Evolutionary conservation across 2,797 vertebrate species (phyloP).

Genomic region (Podarcis lilfordi): DNA sequence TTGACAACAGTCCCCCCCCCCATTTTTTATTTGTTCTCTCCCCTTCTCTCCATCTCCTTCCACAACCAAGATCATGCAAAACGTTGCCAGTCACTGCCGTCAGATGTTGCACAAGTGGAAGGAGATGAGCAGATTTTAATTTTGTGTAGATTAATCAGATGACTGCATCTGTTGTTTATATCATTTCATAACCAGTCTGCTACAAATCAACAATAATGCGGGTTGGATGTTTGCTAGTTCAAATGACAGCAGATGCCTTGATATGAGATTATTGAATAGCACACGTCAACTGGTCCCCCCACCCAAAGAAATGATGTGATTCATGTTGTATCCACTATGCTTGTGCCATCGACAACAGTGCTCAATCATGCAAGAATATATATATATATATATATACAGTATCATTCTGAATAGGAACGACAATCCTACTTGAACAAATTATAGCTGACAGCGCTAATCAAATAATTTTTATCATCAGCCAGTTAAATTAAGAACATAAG

Average conservation of each 20-base stretch:
- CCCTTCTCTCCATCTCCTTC: not conserved
- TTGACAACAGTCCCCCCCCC: not conserved
- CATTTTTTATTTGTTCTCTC: not conserved
- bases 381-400: not conserved
- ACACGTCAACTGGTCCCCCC: not conserved
- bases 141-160: slow-evolving; percentile 47
- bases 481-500: slow-evolving; percentile 1
- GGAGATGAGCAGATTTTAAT: slow-evolving; percentile 40
- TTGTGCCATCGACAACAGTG: not conserved
- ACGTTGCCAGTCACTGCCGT: not conserved
- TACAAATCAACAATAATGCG: slow-evolving; percentile 43
- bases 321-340: not conserved
- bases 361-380: not conserved
- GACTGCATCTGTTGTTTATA: slow-evolving; percentile 52
- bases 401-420: not conserved
- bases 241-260: slow-evolving; percentile 22
- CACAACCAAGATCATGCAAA: not conserved
- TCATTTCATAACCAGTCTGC: slow-evolving; percentile 29
- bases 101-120: slow-evolving; percentile 27
- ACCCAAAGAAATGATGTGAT: not conserved
- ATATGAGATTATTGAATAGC: slow-evolving; percentile 14
- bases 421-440: slow-evolving; percentile 1
- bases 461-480: slow-evolving; percentile 23
- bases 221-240: slow-evolving; percentile 26
- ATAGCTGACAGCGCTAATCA: slow-evolving; percentile 2